These are phyloP conservation scores for Notarius lentiginosus DNA, from an alignment of 2,113 vertebrate genomes.

Conservation along the genomic window DNA sequence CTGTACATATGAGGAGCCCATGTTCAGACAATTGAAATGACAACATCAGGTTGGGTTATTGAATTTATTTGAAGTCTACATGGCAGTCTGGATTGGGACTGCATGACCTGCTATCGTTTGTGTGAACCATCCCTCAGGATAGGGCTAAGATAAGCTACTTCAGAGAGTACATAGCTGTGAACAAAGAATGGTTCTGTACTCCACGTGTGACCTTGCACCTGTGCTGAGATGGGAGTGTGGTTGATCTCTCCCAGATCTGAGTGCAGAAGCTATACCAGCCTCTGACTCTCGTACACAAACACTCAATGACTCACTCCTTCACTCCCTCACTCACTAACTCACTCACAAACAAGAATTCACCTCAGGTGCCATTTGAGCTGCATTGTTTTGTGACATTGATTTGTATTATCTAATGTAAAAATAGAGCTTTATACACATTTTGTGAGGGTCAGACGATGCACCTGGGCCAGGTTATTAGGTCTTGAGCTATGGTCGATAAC, in stretches of 20 bases:
- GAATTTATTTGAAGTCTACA: slow-evolving; percentile 21
- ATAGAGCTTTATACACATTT: slow-evolving; percentile 40
- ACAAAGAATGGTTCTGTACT: slow-evolving; percentile 55
- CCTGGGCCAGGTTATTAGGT: slow-evolving; percentile 37
- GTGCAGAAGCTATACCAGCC: slow-evolving; percentile 35
- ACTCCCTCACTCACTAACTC: slow-evolving; percentile 11
- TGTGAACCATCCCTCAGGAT: slow-evolving; percentile 43
- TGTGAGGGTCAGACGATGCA: slow-evolving; percentile 25
- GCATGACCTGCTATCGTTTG: slow-evolving; percentile 29
- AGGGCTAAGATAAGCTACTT: slow-evolving; percentile 48
- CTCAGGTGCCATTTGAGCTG: slow-evolving; percentile 26
- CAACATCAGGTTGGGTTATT: slow-evolving; percentile 10
- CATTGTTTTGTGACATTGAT: slow-evolving; percentile 31
- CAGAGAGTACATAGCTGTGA: slow-evolving; percentile 42
- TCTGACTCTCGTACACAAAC: slow-evolving; percentile 31
- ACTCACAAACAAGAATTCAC: slow-evolving; percentile 33
- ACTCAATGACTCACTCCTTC: slow-evolving; percentile 27
- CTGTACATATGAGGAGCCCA: neutral
- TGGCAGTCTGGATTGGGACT: slow-evolving; percentile 12
- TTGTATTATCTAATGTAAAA: slow-evolving; percentile 10
- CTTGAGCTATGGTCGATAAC: slow-evolving; percentile 19
- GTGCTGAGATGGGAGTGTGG: slow-evolving; percentile 50
- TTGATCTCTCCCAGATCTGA: slow-evolving; percentile 53
- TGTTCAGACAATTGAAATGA: neutral
- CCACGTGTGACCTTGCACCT: slow-evolving; percentile 63